These are phyloP conservation scores for Orchesella flavescens DNA, from an alignment of 2,888 invertebrate species.

Conservation along the genomic window DNA sequence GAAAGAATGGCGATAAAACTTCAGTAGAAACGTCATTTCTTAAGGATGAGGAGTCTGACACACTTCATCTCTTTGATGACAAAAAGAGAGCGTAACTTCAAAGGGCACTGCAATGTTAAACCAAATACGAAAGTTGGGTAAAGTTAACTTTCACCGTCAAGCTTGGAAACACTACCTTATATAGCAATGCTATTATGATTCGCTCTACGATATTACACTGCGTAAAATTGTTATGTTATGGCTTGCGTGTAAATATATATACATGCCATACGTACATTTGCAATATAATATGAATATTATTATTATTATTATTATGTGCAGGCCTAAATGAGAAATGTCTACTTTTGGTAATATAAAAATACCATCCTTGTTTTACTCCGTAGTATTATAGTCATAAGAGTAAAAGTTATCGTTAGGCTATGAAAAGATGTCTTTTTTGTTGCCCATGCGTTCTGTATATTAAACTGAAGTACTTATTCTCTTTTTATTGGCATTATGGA, in stretches of 20 bases:
- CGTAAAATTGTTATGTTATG: neutral
- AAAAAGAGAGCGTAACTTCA: neutral
- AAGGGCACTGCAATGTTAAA: neutral
- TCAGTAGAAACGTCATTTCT: no score
- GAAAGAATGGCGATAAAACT: no score
- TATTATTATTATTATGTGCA: no score
- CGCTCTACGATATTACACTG: neutral
- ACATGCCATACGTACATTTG: neutral
- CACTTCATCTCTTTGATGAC: neutral
- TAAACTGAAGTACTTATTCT: neutral
- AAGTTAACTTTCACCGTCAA: no score
- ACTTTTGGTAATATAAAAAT: neutral
- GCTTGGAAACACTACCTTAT: neutral
- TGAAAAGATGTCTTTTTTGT: neutral
- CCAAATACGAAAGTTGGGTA: neutral
- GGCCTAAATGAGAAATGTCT: neutral
- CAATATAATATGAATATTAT: neutral
- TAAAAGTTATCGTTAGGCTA: constrained; percentile 22
- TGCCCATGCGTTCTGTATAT: neutral
- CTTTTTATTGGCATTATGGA: neutral
- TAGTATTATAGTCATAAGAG: constrained; percentile 6
- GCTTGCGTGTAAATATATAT: no score
- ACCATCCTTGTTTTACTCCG: neutral
- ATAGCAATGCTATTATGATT: neutral
- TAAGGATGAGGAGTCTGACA: neutral